Conservation (phyloP, 2,797 vertebrate genomes). For the Botia kubotai region DNA sequence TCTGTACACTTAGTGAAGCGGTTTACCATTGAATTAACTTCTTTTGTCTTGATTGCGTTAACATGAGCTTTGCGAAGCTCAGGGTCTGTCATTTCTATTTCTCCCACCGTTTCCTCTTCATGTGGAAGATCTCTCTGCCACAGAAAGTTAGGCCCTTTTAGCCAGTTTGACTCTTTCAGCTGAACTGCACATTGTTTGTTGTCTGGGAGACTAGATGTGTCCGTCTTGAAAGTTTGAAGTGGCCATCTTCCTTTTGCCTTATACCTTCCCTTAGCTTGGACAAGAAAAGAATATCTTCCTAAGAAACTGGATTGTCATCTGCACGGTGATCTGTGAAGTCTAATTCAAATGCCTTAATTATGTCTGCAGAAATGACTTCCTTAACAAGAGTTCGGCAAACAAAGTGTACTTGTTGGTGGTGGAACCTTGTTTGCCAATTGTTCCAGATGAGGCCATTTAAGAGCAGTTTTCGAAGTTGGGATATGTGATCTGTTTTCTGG, state of each 20-base stretch:
- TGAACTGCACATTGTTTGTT: slow-evolving; percentile 38
- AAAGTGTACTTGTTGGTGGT: slow-evolving; percentile 41
- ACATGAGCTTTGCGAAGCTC: slow-evolving; percentile 33
- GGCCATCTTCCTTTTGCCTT: slow-evolving; percentile 47
- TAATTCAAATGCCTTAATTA: slow-evolving; percentile 50
- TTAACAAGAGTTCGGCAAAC: slow-evolving; percentile 45
- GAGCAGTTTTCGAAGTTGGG: slow-evolving; percentile 37
- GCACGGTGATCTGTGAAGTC: slow-evolving; percentile 45
- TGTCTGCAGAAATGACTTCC: slow-evolving; percentile 42
- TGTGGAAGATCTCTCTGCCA: background rate
- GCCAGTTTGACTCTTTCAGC: too few species aligned
- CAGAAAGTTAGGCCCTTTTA: background rate
- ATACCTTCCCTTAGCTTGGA: slow-evolving; percentile 39
- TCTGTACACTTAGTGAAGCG: slow-evolving; percentile 15
- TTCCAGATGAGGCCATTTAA: slow-evolving; percentile 57
- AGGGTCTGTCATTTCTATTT: slow-evolving; percentile 5
- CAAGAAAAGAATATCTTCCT: slow-evolving; percentile 52
- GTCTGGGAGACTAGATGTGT: slow-evolving; percentile 40
- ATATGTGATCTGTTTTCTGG: slow-evolving; percentile 33
- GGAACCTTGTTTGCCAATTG: slow-evolving; percentile 48
- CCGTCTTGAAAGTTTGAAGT: slow-evolving; percentile 53
- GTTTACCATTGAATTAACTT: background rate
- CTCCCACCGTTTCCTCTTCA: background rate
- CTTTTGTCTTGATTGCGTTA: background rate
- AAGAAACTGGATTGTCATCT: slow-evolving; percentile 46